Evolutionary conservation across 2,888 invertebrate genomes (phyloP), one percentile per base, ranked within the genome.

Genomic region (Pteria penguin): DNA sequence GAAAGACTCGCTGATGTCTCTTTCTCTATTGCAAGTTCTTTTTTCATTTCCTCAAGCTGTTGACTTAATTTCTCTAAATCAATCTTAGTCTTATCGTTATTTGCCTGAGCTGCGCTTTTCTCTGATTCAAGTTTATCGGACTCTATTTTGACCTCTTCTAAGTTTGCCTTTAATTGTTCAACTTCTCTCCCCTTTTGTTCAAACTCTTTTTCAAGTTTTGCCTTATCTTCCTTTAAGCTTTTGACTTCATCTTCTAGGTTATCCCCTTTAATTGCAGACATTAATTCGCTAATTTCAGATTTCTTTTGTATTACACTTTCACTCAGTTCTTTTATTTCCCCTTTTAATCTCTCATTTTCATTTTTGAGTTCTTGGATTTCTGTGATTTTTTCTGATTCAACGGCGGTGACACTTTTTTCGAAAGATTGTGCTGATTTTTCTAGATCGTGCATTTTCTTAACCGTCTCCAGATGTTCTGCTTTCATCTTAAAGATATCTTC

Each of bases 401-500:
- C 72, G 22, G 71, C 75, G 22, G 74, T 76, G 11, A 80, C 69
- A 29, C 72, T 79, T 32, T 33, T 70, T 57, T 81, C 67, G 36
- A 82, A 77, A 0, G 79, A 63, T 52, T 78, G 75, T 18, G 80
- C 75, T 58, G 86, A 83, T 22, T 84, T 77, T 58, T 82, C 82
- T 18, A 86, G 52, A 31, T 80, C 80, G 63, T 81, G 76, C 11
- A 86, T 65, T 58, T 79, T 82, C 67, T 78, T 86, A 1, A 79
- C 75, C 57, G 79, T 77, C 60, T 84, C 82, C 2, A 81, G 61
- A 66, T 84, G 80, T 60, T 84, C 84, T 2, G 82, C 77, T 70
- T 84, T 87, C 8, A 86, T 57, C 72, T 85, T 84, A 11, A 82
- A 78, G 73, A 86, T 84, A 69, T 87, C 88, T 71, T 83, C 83